Evolutionary conservation across 2,888 invertebrate species (phyloP).

Genomic region (Machimus rusticus): DNA sequence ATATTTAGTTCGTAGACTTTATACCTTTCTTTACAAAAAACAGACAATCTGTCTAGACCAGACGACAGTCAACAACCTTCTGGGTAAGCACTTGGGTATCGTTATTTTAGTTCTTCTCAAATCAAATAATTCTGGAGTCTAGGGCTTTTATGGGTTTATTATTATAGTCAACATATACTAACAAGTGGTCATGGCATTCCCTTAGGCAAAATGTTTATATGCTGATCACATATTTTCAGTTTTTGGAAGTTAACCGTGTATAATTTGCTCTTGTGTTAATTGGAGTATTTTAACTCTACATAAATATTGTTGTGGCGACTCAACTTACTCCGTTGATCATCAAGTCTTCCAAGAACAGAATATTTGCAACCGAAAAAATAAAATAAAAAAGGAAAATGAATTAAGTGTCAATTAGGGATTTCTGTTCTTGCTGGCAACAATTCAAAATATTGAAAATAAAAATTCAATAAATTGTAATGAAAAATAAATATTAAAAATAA

Average conservation of each 20-base stretch:
- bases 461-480: no score
- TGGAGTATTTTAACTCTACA: no score
- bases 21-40: background rate
- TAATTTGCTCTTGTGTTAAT: background rate
- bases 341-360: no score
- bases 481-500: no score
- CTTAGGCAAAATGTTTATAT: background rate
- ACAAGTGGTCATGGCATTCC: background rate
- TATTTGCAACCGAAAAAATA: no score
- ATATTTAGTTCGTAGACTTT: background rate
- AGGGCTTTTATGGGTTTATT: background rate
- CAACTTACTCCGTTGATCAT: no score
- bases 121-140: background rate
- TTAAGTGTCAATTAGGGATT: no score
- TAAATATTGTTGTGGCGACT: no score
- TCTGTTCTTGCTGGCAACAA: no score
- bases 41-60: background rate
- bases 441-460: no score
- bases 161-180: background rate
- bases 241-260: background rate
- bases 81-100: background rate
- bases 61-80: background rate
- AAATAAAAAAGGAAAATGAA: no score
- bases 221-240: background rate
- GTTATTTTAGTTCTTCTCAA: background rate